Conservation (phyloP, 1,140 invertebrate genomes). For the Lasioglossum albipes region DNA sequence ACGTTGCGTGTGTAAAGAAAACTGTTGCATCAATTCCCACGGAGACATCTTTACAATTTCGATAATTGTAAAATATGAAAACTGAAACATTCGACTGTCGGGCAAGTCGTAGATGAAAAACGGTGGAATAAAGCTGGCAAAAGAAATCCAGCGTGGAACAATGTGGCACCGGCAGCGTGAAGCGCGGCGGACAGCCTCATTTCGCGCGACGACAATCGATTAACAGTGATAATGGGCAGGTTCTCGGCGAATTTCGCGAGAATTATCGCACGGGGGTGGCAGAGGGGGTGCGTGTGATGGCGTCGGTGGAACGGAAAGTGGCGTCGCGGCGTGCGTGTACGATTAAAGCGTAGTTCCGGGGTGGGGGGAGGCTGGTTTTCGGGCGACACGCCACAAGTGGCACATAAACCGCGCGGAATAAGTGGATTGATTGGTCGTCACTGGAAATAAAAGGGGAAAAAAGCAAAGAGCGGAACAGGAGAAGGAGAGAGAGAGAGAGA, state of each 20-base stretch:
- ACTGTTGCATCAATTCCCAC: too few species aligned
- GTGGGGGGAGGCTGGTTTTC: too few species aligned
- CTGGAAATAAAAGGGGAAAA: slow-evolving; percentile 31
- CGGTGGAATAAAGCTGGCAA: neutral
- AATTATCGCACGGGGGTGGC: slow-evolving; percentile 18
- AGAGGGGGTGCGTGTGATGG: neutral
- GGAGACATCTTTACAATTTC: too few species aligned
- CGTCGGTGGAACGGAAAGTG: neutral
- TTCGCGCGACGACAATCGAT: slow-evolving; percentile 21
- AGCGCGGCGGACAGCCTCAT: slow-evolving; percentile 21
- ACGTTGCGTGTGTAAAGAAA: too few species aligned
- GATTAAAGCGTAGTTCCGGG: too few species aligned
- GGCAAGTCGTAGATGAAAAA: too few species aligned
- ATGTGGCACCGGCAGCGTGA: neutral
- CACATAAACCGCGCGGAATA: slow-evolving; percentile 72
- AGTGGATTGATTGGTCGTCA: slow-evolving; percentile 74
- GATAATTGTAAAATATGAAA: too few species aligned
- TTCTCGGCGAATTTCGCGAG: slow-evolving; percentile 35
- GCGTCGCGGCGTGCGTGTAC: too few species aligned
- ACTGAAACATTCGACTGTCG: too few species aligned
- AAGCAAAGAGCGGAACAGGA: slow-evolving; percentile 41
- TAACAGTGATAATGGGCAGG: neutral
- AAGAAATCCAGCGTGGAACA: neutral
- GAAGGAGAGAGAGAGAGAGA: slow-evolving; percentile 37
- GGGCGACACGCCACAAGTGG: slow-evolving; percentile 71